Evolutionary conservation across 1,140 invertebrate genomes (phyloP), one percentile per base, ranked within the genome.

Genomic region (Whitmania pigra): DNA sequence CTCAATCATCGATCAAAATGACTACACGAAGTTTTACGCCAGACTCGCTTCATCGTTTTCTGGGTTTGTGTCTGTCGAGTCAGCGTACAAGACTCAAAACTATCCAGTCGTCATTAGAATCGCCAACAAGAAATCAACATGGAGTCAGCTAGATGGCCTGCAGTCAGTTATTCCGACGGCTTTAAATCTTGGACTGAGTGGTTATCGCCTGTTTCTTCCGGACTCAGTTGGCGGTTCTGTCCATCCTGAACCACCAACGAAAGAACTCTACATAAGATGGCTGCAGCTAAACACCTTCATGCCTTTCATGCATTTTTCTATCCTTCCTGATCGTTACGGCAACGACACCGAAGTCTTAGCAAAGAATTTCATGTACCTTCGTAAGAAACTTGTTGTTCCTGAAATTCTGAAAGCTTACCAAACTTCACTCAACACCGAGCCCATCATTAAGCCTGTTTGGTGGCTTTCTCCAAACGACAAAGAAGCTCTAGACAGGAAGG

Each of bases 201-300:
- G 92, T 11, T 94, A 94, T 80, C 86, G 88, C 0, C 88, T 89
- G 75, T 88, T 94, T 11, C 80, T 95, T 2, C 91, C 92, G 0
- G 92, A 94, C 78, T 92, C 93, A 88, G 88, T 96, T 76, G 93
- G 93, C 5, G 69, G 69, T 0, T 70, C 40, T 49, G 15, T 49
- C 69, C 25, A 53, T 22, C 31, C 31, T 25, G 53, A 54, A 22
- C 17, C 76, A 20, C 90, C 91, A 0, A 85, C 86, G 4, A 87
- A 88, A 74, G 89, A 96, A 79, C 82, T 96, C 22, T 94, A 89
- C 77, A 87, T 95, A 66, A 83, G 93, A 75, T 97, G 93, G 93
- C 80, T 93, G 25, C 89, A 94, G 81, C 88, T 82, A 3, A 92
- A 89, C 74, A 85, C 88, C 0, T 94, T 94, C 77, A 87, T 97